These are phyloP conservation scores for Channallabes apus DNA, from an alignment of 2,797 vertebrate species.

Conservation along the genomic window DNA sequence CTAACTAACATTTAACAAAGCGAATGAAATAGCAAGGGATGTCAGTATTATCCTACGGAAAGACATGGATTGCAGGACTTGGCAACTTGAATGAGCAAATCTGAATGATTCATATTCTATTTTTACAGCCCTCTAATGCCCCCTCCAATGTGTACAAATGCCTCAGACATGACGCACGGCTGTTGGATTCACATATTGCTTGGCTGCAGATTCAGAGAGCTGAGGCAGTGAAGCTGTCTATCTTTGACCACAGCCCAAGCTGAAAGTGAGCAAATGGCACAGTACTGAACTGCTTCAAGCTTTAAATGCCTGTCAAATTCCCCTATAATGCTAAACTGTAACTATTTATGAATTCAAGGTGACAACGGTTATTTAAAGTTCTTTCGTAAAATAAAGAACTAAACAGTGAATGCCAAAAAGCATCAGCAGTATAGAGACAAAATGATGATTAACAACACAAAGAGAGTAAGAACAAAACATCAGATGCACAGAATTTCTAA, in stretches of 20 bases:
- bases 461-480: neutral
- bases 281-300: constrained; percentile 18
- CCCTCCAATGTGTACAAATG: constrained; percentile 38
- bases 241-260: constrained; percentile 22
- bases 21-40: neutral
- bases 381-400: constrained; percentile 3
- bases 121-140: constrained; percentile 40
- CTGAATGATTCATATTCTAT: constrained; percentile 45
- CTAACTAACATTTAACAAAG: neutral
- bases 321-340: neutral
- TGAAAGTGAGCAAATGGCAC: constrained; percentile 28
- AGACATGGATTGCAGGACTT: constrained; percentile 13
- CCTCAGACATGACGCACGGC: constrained; percentile 48
- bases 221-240: constrained; percentile 27
- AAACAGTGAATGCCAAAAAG: neutral
- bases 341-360: neutral
- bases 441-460: neutral
- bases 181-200: constrained; percentile 37
- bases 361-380: neutral
- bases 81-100: constrained; percentile 28
- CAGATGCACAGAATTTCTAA: neutral
- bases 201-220: constrained; percentile 20
- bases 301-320: constrained; percentile 5
- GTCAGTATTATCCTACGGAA: constrained; percentile 1
- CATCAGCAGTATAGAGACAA: neutral